Evolutionary conservation across 2,888 invertebrate species (phyloP), one percentile per base, ranked within the genome.

Genomic region (Oeneis ivallda): DNA sequence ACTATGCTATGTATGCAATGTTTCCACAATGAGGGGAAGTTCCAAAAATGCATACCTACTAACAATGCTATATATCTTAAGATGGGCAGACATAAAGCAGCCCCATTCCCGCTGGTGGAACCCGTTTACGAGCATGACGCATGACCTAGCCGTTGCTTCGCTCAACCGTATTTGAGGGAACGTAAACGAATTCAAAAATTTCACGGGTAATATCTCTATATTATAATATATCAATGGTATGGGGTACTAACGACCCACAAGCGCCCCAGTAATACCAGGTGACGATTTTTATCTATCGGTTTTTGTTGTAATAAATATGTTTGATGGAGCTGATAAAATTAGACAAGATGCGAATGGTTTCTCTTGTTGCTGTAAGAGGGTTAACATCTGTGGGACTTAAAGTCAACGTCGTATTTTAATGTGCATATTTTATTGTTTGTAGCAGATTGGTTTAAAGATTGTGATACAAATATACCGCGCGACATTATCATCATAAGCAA

Each of bases 171-270:
- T n/a, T n/a, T 26, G 26, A 26, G 26, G 26, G 5, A 5, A 26
- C 26, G 26, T 4, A 26, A 4, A 26, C 2, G 26, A 5, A 26
- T 4, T 4, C 26, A 4, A 5, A 26, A 26, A 26, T 26, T 4
- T 26, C 26, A 26, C 26, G 3, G 1, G 3, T 2, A 5, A 5
- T 26, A 26, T 26, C 3, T 26, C 26, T 26, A 4, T 26, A 5
- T 2, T 1, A 26, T 26, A 26, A 26, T 47, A 39, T 41, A 56
- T 56, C 56, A 56, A 41, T 19, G 56, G 19, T 17, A 13, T 39
- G 63, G 73, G 81, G 79, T 76, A 75, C 75, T 76, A 78, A 76
- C 78, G 81, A 78, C 76, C 76, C 74, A 65, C 63, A 57, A 56
- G 64, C 63, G 61, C 43, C 62, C 62, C 57, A 62, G 43, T 17